A percentile compares a stretch with the other conserved stretches of the same genome.
phyloP scores from a whole-genome alignment of 2,888 invertebrate genomes.

The Scaptomyza polygonia region DNA sequence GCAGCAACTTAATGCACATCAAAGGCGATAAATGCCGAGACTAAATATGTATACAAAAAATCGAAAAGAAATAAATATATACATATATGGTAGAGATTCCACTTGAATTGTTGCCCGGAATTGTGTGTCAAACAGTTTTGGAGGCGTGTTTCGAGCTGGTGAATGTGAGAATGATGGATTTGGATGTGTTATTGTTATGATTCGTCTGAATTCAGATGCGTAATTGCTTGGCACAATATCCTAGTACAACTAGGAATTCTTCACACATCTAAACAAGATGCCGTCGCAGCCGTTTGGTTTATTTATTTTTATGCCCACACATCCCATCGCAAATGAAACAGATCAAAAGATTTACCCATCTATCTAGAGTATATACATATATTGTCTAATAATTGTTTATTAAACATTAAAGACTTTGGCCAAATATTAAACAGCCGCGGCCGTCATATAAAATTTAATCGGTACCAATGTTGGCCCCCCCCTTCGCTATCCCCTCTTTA shows the following conservation, averaged over 20 bases:
- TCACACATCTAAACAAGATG: slow-evolving; percentile 41
- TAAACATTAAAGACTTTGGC: slow-evolving; percentile 70
- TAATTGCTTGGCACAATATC: slow-evolving; percentile 58
- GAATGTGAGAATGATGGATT: slow-evolving; percentile 53
- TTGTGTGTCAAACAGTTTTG: slow-evolving; percentile 53
- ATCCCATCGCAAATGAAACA: slow-evolving; percentile 14
- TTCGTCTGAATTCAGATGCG: slow-evolving; percentile 70
- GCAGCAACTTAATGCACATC: slow-evolving; percentile 57
- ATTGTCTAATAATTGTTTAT: slow-evolving; percentile 79
- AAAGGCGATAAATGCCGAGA: slow-evolving; percentile 36
- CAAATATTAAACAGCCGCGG: slow-evolving; percentile 70
- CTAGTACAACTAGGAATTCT: slow-evolving; percentile 4
- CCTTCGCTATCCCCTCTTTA: slow-evolving; percentile 2
- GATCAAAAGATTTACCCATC: slow-evolving; percentile 63
- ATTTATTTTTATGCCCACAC: slow-evolving; percentile 56
- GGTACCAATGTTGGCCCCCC: slow-evolving; percentile 1
- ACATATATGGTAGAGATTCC: slow-evolving; percentile 3
- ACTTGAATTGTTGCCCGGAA: slow-evolving; percentile 58
- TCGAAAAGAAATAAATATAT: background rate
- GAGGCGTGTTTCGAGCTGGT: slow-evolving; percentile 8
- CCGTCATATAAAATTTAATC: slow-evolving; percentile 65
- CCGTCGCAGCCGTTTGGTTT: slow-evolving; percentile 31
- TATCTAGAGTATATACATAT: slow-evolving; percentile 25
- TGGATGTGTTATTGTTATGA: slow-evolving; percentile 75
- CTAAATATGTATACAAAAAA: slow-evolving; percentile 32